A percentile compares a stretch with the other conserved stretches of the same genome.
phyloP scores from a whole-genome alignment of 2,113 vertebrate species.

The Acrocephalus kingi region DNA sequence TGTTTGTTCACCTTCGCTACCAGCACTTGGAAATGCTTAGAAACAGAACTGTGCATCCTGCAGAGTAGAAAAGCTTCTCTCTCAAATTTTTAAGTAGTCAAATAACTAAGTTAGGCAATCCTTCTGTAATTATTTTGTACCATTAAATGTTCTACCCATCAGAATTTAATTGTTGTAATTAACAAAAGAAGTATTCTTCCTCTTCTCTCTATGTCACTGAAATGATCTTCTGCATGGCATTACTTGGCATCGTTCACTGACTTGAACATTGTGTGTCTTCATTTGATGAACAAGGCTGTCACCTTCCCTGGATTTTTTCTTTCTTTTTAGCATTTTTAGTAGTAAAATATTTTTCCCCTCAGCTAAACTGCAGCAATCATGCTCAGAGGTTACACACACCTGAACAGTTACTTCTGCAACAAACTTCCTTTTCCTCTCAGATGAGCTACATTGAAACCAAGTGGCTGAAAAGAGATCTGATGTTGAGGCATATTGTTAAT shows the following conservation, averaged over 20 bases:
- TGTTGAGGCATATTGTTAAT: neutral
- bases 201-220: slow-evolving; percentile 7
- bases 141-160: slow-evolving; percentile 42
- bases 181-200: slow-evolving; percentile 39
- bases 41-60: neutral
- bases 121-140: slow-evolving; percentile 53
- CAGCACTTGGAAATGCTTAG: neutral
- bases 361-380: neutral
- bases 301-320: neutral
- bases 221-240: slow-evolving; percentile 38
- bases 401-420: neutral
- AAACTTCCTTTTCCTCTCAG: neutral
- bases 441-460: neutral
- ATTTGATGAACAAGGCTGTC: slow-evolving; percentile 27
- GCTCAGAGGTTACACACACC: neutral
- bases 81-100: slow-evolving; percentile 26
- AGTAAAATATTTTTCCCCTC: neutral
- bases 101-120: neutral
- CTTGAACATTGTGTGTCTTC: neutral
- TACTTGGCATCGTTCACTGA: neutral
- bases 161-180: slow-evolving; percentile 64
- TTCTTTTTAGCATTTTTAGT: neutral
- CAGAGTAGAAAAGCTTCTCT: neutral
- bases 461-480: neutral
- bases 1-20: fast-evolving